A percentile compares a stretch with the other conserved stretches of the same genome.
Evolutionary conservation across 2,888 invertebrate species (phyloP).

Genomic region (Acrobasis consociella): DNA sequence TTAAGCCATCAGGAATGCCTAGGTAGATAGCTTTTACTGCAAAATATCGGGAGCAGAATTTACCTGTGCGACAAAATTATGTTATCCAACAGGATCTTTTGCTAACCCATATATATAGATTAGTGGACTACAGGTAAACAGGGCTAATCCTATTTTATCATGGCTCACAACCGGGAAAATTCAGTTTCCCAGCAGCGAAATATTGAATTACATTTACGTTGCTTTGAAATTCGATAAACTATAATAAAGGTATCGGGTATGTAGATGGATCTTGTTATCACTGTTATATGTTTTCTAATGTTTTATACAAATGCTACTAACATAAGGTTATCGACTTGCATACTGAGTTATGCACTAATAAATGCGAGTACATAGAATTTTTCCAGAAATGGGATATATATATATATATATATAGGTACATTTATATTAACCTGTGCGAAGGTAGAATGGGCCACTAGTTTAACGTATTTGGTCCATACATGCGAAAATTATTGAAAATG

Average conservation of each 20-base stretch:
- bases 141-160: slow-evolving; percentile 15
- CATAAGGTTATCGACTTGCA: neutral
- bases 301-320: neutral
- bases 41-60: neutral
- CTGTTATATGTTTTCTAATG: neutral
- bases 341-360: no score
- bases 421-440: no score
- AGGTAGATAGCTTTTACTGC: slow-evolving; percentile 9
- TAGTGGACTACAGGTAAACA: slow-evolving; percentile 18
- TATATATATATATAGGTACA: no score
- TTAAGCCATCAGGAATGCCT: slow-evolving; percentile 46
- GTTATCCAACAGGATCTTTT: slow-evolving; percentile 6
- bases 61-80: neutral
- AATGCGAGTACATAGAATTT: no score
- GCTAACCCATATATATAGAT: neutral
- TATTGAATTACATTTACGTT: slow-evolving; percentile 14
- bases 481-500: neutral
- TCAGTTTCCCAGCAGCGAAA: slow-evolving; percentile 12
- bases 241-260: neutral
- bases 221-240: slow-evolving; percentile 15
- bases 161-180: slow-evolving; percentile 10
- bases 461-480: no score
- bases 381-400: no score
- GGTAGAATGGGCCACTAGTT: no score
- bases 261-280: slow-evolving; percentile 1